Conservation (phyloP, 2,113 vertebrate genomes). For the Cynoglossus semilaevis region DNA sequence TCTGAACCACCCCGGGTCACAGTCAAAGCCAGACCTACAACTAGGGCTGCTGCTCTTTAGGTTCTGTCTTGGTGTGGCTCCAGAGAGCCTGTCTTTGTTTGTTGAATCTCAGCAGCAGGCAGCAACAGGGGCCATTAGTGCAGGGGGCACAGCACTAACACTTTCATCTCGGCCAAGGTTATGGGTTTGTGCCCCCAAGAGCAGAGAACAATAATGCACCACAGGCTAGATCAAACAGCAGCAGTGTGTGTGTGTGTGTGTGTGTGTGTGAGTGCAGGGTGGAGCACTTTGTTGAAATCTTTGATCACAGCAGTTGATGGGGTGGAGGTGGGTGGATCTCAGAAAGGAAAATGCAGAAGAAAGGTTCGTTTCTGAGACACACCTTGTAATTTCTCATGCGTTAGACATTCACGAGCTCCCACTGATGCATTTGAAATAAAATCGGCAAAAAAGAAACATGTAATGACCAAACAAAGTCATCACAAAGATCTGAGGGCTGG, state of each 20-base stretch:
- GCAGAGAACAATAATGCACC: conserved; percentile 52
- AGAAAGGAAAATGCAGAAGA: conserved; percentile 26
- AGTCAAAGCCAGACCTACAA: conserved; percentile 25
- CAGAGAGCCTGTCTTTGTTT: conserved; percentile 61
- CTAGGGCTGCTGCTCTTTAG: conserved; percentile 6
- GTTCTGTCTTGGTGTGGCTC: conserved; percentile 44
- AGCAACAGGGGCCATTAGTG: conserved; percentile 48
- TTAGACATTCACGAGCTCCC: background rate
- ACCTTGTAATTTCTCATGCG: conserved; percentile 30
- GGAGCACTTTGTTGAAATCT: conserved; percentile 41
- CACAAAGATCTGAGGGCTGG: conserved; percentile 7
- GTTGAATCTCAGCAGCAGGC: conserved; percentile 60
- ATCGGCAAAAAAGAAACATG: background rate
- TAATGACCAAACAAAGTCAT: background rate
- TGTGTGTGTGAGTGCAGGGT: conserved; percentile 12
- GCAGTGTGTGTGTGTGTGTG: conserved; percentile 13
- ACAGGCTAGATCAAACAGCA: conserved; percentile 56
- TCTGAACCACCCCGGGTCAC: conserved; percentile 24
- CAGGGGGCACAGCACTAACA: conserved; percentile 44
- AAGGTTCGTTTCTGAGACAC: conserved; percentile 6
- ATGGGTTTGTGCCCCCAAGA: conserved; percentile 60
- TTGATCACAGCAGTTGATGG: conserved; percentile 52
- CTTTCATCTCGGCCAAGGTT: conserved; percentile 72
- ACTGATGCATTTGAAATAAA: background rate
- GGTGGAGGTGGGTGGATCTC: conserved; percentile 25